These are phyloP conservation scores for Drosophila dives DNA, from an alignment of 2,888 invertebrate species.

Conservation along the genomic window DNA sequence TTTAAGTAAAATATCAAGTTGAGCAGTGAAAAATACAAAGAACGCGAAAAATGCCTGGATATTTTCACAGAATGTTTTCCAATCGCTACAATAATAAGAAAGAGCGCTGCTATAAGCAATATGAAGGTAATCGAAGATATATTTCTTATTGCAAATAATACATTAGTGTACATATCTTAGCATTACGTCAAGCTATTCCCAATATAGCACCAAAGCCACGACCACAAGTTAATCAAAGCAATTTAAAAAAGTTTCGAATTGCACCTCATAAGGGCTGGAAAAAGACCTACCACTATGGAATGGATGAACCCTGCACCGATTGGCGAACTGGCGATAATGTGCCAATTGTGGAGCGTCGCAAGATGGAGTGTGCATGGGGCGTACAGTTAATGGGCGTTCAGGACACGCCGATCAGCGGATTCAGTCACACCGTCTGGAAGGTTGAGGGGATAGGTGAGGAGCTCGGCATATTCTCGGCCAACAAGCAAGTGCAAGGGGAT, in stretches of 20 bases:
- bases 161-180: constrained; percentile 16
- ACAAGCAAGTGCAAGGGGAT: not conserved
- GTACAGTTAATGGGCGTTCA: constrained; percentile 52
- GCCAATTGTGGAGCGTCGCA: constrained; percentile 57
- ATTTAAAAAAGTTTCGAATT: not conserved
- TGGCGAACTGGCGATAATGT: constrained; percentile 60
- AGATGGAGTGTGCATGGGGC: constrained; percentile 39
- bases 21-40: not conserved
- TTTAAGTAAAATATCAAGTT: not conserved
- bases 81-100: constrained; percentile 48
- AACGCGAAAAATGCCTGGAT: constrained; percentile 40
- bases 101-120: constrained; percentile 34
- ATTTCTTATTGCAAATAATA: not conserved
- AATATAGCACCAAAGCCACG: constrained; percentile 30
- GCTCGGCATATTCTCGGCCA: not conserved
- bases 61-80: constrained; percentile 57
- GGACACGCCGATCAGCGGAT: constrained; percentile 8
- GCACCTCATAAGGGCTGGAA: not conserved
- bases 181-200: constrained; percentile 11
- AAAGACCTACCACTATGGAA: constrained; percentile 46
- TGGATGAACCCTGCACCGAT: constrained; percentile 32
- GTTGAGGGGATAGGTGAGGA: constrained; percentile 33
- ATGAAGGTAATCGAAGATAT: constrained; percentile 46
- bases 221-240: not conserved
- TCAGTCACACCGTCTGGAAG: constrained; percentile 64